These are phyloP conservation scores for Melinopterus prodromus DNA, from an alignment of 2,888 invertebrate species.

Conservation along the genomic window DNA sequence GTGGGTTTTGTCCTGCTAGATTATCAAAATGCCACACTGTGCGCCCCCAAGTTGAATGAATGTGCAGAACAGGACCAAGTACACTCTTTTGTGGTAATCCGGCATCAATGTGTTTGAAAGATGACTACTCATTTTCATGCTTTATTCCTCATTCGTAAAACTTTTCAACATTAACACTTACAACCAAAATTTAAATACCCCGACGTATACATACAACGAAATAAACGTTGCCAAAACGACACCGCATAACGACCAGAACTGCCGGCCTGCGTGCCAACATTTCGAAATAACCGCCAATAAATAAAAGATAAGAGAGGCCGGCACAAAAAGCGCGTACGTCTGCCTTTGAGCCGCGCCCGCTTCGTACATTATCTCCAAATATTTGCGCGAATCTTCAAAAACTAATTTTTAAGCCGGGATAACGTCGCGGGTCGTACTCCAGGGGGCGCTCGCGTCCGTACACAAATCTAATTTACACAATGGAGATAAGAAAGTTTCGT, in stretches of 20 bases:
- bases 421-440: constrained; percentile 29
- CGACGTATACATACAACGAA: background rate
- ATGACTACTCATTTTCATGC: no score
- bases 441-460: constrained; percentile 27
- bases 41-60: no score
- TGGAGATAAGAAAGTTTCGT: constrained; percentile 58
- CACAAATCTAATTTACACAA: constrained; percentile 54
- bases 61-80: no score
- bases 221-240: background rate
- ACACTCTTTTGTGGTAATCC: no score
- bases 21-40: no score
- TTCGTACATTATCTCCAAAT: constrained; percentile 29
- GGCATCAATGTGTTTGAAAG: no score
- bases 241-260: background rate
- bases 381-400: constrained; percentile 36
- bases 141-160: no score
- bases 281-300: background rate
- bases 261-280: background rate
- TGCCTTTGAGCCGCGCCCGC: background rate
- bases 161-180: no score
- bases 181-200: no score
- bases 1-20: no score
- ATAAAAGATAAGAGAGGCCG: background rate
- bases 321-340: background rate
- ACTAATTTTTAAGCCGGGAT: constrained; percentile 36